Conservation (phyloP, 2,797 vertebrate genomes). For the Hemitrygon akajei region DNA sequence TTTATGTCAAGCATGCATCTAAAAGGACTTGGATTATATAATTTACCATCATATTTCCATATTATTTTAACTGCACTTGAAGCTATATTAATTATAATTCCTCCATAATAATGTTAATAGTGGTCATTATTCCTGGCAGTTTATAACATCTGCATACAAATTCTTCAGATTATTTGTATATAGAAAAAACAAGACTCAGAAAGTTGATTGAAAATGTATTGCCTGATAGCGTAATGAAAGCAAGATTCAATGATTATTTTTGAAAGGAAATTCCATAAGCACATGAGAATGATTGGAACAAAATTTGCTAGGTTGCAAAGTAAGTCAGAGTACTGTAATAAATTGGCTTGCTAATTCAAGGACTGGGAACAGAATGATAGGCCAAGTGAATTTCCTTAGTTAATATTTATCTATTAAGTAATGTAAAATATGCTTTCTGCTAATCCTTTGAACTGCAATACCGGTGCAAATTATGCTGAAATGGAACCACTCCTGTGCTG, state of each 20-base stretch:
- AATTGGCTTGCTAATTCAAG: neutral
- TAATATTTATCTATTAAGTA: neutral
- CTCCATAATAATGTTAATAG: neutral
- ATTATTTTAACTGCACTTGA: neutral
- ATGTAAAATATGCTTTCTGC: neutral
- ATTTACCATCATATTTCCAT: neutral
- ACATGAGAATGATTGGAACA: neutral
- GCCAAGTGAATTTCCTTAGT: neutral
- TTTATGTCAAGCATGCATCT: neutral
- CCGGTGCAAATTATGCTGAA: neutral
- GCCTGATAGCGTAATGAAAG: too few relatives aligned
- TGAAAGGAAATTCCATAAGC: neutral
- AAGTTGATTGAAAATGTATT: too few relatives aligned
- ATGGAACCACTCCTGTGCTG: too few relatives aligned
- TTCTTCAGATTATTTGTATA: too few relatives aligned
- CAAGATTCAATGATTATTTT: too few relatives aligned
- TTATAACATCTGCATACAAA: neutral
- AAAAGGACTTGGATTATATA: neutral
- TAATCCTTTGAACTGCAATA: neutral
- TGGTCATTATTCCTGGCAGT: neutral
- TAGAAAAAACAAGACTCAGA: too few relatives aligned
- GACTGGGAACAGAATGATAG: too few relatives aligned
- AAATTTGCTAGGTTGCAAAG: neutral
- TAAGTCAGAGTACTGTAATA: neutral
- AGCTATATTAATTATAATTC: neutral